A percentile compares a stretch with the other conserved stretches of the same genome.
Conservation (phyloP, 2,888 invertebrate species). For the Notocelia uddmanniana region DNA sequence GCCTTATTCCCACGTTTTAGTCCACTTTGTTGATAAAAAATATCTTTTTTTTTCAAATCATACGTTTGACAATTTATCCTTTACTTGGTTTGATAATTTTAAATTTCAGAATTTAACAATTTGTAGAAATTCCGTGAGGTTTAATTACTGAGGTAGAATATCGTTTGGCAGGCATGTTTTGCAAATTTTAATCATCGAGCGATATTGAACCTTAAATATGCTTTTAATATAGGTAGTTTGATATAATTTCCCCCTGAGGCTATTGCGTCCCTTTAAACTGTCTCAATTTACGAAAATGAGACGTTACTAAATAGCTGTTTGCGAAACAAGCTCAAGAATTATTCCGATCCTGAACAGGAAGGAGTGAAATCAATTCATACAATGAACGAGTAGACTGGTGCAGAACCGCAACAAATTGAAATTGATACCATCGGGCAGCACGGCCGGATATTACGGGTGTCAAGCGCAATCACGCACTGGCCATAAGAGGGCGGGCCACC, state of each 20-base stretch:
- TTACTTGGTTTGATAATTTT: no score
- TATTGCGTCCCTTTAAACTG: no score
- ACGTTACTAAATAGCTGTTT: neutral
- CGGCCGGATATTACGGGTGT: conserved; percentile 84
- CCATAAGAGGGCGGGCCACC: conserved; percentile 52
- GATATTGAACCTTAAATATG: no score
- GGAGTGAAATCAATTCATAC: conserved; percentile 81
- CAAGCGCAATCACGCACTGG: conserved; percentile 81
- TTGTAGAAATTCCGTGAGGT: no score
- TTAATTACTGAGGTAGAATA: no score
- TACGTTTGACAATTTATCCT: no score
- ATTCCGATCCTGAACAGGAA: conserved; percentile 80
- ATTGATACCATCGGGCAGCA: conserved; percentile 84
- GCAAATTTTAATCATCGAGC: no score
- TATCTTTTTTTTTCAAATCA: no score
- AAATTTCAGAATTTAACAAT: no score
- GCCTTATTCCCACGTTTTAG: conserved; percentile 24
- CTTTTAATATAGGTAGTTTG: no score
- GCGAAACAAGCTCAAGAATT: conserved; percentile 67
- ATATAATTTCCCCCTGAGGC: no score
- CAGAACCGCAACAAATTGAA: conserved; percentile 84
- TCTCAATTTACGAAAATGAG: neutral
- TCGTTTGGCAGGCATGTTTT: no score
- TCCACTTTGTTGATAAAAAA: neutral
- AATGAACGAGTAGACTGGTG: conserved; percentile 78